phyloP scores from a whole-genome alignment of 1,140 invertebrate species.

The Ceratosolen solmsi region DNA sequence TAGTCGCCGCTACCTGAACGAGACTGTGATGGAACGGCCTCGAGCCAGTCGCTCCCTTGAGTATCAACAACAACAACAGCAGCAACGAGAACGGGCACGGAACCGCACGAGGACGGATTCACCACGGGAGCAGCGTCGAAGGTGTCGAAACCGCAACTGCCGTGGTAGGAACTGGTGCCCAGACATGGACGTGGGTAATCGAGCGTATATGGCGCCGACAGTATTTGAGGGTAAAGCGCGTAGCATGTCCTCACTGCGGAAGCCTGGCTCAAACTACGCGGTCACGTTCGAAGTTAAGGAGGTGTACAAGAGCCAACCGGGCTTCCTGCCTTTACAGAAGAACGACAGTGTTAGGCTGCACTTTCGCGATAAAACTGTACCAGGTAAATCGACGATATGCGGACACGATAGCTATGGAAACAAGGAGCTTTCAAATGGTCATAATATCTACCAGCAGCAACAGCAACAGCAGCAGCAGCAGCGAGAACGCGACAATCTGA shows the following conservation, averaged over 20 bases:
- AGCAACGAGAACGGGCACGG: slow-evolving; percentile 43
- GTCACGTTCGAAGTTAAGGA: slow-evolving; percentile 79
- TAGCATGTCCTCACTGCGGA: slow-evolving; percentile 76
- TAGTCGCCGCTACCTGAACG: slow-evolving; percentile 29
- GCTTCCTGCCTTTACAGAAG: slow-evolving; percentile 71
- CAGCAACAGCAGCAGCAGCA: slow-evolving; percentile 47
- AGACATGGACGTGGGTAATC: slow-evolving; percentile 76
- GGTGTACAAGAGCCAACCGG: slow-evolving; percentile 77
- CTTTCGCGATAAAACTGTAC: slow-evolving; percentile 71
- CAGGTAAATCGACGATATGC: slow-evolving; percentile 68
- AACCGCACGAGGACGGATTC: slow-evolving; percentile 64
- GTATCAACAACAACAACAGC: slow-evolving; percentile 43
- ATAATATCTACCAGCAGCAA: slow-evolving; percentile 40
- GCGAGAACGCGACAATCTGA: slow-evolving; percentile 63
- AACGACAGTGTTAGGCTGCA: slow-evolving; percentile 74
- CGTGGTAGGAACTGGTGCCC: slow-evolving; percentile 74
- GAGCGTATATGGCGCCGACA: slow-evolving; percentile 77
- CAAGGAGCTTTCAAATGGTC: not conserved
- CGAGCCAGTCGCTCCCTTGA: slow-evolving; percentile 57
- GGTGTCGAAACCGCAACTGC: slow-evolving; percentile 65
- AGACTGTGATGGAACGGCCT: slow-evolving; percentile 52
- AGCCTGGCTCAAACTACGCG: slow-evolving; percentile 75
- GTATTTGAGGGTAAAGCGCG: slow-evolving; percentile 79
- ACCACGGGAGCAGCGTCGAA: slow-evolving; percentile 64
- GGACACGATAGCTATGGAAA: slow-evolving; percentile 50